Percentiles rank a stretch among this genome's conserved stretches.
Conservation (phyloP, 2,888 invertebrate species). For the Uropetala carovei region DNA sequence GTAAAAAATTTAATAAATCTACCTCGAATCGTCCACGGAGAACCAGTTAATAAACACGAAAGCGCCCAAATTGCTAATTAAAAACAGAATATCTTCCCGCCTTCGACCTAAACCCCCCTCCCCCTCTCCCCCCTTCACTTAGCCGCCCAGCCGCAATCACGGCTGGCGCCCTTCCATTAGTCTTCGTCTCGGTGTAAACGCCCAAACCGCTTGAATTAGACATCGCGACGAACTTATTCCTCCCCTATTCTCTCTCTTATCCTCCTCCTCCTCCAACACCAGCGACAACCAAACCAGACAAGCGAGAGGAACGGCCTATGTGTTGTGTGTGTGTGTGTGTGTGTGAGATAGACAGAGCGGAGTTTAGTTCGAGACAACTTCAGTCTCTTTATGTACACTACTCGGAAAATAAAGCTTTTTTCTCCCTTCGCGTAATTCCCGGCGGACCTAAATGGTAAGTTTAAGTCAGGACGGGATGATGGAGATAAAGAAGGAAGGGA, state of each 20-base stretch:
- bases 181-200: not conserved
- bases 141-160: not conserved
- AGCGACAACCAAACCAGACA: not conserved
- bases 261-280: not conserved
- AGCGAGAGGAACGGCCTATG: not conserved
- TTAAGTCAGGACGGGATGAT: too few species aligned
- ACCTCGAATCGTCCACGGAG: not conserved
- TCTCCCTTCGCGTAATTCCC: too few species aligned
- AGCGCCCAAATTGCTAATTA: not conserved
- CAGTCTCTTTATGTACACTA: too few species aligned
- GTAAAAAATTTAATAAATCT: too few species aligned
- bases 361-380: too few species aligned
- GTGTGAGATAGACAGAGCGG: too few species aligned
- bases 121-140: not conserved
- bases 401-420: too few species aligned
- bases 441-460: too few species aligned
- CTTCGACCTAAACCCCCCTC: not conserved
- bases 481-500: too few species aligned
- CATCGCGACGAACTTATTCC: conserved; percentile 1
- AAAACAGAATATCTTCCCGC: not conserved
- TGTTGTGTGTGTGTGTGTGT: too few species aligned
- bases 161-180: not conserved
- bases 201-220: not conserved
- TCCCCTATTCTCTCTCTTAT: not conserved
- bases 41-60: not conserved